Base-by-base conservation (phyloP, 1,140 invertebrate species). In the Caenorhabditis brenneri region DNA sequence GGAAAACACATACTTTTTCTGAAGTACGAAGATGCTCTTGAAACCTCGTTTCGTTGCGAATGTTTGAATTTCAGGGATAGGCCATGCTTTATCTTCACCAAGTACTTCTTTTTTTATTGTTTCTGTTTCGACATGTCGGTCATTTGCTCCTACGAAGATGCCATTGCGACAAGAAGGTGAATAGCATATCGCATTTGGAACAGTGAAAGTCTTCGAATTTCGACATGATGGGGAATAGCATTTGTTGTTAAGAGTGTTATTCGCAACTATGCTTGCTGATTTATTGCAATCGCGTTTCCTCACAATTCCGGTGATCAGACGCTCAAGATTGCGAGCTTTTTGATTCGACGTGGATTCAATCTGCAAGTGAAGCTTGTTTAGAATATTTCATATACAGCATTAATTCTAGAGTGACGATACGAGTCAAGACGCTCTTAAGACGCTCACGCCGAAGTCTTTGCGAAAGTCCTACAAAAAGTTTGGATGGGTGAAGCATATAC, bases 31-130 rank as follows among this genome's bases (percentile, higher is more conserved):
- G 12, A 81, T 19, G 15, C 80, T 81, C 15, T 81, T 81, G 6
- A 22, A 36, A 42, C 80, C 80, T 42, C 31, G 2, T 60, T 60
- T 81, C 29, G 48, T 27, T n/a, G 16, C 0, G 39, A 81, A 81
- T 6, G 16, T 81, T 36, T 55, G 53, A 22, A 58, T 53, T 27
- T 81, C 49, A 4, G 80, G 80, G n/a, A 81, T 81, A 22, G 80
- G 80, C 36, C 36, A 81, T 1, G 51, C 31, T 24, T 29, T 39
- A 9, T 81, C 80, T n/a, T 58, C 80, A 0, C 80, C 80, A 51
- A 81, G 24, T 0, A 55, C 36, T 53, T 31, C 22, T 53, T 27
- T 48, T 16, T 65, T 65, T 53, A n/a, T 24, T 19, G 22, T 27
- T 10, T 29, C 29, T 39, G 24, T 53, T 22, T 69, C 55, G 2